A percentile compares a stretch with the other conserved stretches of the same genome.
Conservation (phyloP, 2,113 vertebrate species). For the Eclectus roratus region DNA sequence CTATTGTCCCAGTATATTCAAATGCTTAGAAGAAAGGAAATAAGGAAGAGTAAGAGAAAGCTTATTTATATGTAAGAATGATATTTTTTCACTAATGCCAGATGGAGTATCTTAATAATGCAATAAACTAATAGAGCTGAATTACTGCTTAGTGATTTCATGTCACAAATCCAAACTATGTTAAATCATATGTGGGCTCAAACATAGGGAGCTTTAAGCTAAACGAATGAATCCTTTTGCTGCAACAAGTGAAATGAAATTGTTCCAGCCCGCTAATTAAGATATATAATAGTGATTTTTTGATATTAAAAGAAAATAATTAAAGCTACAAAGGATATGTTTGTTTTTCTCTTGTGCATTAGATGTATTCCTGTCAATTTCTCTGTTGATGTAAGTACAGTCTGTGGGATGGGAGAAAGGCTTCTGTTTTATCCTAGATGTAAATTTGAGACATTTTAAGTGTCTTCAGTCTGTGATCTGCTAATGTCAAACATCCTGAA, state of each 20-base stretch:
- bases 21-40: neutral
- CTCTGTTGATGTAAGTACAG: neutral
- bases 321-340: neutral
- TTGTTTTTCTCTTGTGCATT: neutral
- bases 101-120: neutral
- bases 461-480: neutral
- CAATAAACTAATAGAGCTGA: neutral
- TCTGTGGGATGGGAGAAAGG: neutral
- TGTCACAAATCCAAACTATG: neutral
- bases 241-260: neutral
- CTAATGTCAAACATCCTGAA: neutral
- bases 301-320: neutral
- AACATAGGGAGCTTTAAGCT: neutral
- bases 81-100: neutral
- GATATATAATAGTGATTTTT: neutral
- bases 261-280: neutral
- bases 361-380: neutral
- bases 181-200: neutral
- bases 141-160: neutral
- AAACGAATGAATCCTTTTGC: neutral
- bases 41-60: neutral
- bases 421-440: neutral
- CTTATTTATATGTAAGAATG: neutral
- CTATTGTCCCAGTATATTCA: neutral
- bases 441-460: neutral